Evolutionary conservation across 2,888 invertebrate genomes (phyloP).

Genomic region (Ctena decussata): DNA sequence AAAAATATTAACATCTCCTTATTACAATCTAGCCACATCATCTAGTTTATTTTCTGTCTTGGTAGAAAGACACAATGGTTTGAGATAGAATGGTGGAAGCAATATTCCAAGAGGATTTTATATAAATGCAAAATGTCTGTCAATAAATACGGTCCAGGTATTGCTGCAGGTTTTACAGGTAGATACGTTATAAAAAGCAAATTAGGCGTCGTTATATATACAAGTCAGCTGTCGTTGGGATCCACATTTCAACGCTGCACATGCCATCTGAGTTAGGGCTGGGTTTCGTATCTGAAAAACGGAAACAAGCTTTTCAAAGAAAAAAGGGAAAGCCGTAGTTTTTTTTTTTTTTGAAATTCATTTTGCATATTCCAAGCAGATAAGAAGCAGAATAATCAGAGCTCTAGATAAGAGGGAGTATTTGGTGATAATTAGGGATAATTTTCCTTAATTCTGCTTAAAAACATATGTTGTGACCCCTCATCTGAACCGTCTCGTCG

Average conservation of each 20-base stretch:
- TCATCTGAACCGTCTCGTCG: too few species aligned
- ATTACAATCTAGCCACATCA: too few species aligned
- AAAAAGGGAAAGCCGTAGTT: too few species aligned
- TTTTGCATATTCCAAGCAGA: too few species aligned
- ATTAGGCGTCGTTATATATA: slow-evolving; percentile 65
- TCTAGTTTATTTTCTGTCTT: background rate
- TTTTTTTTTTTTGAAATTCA: too few species aligned
- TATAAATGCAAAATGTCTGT: background rate
- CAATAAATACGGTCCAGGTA: background rate
- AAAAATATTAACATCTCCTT: too few species aligned
- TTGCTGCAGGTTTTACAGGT: background rate
- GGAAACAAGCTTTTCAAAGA: too few species aligned
- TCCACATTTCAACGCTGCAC: slow-evolving; percentile 70
- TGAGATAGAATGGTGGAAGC: background rate
- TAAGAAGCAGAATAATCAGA: too few species aligned
- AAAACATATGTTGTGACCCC: too few species aligned
- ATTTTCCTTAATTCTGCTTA: too few species aligned
- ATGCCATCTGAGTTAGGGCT: slow-evolving; percentile 66
- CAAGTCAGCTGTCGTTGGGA: slow-evolving; percentile 68
- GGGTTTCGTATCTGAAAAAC: slow-evolving; percentile 64
- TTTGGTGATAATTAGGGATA: too few species aligned
- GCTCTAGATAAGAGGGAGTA: too few species aligned
- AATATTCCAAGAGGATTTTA: background rate
- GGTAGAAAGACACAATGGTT: background rate
- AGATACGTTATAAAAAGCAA: background rate